Conservation (phyloP, 2,113 vertebrate species). For the Laterallus jamaicensis region DNA sequence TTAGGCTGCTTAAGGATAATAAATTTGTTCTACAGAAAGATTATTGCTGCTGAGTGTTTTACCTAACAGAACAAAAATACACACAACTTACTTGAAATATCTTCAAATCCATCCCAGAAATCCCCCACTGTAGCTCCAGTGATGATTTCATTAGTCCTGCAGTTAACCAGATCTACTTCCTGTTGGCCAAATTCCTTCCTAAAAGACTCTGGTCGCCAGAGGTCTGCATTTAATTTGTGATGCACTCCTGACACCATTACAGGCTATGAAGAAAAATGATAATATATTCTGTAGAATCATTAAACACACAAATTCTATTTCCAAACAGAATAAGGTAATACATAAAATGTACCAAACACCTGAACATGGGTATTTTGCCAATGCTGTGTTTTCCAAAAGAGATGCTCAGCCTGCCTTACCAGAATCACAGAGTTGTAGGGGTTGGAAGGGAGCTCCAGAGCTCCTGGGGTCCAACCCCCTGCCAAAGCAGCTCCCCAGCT, state of each 20-base stretch:
- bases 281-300: background rate
- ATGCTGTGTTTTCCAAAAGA: background rate
- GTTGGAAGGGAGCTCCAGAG: no score
- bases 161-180: slow-evolving; percentile 82
- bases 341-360: accelerated
- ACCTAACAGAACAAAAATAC: background rate
- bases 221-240: slow-evolving; percentile 77
- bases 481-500: no score
- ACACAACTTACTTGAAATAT: slow-evolving; percentile 75
- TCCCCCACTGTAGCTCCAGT: slow-evolving; percentile 82
- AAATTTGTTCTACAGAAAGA: background rate
- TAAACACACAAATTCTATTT: background rate
- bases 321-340: background rate
- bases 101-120: slow-evolving; percentile 86
- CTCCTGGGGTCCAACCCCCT: no score
- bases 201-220: slow-evolving; percentile 82
- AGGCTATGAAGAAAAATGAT: slow-evolving; percentile 53
- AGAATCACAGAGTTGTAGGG: background rate
- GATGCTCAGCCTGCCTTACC: background rate
- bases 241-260: slow-evolving; percentile 85
- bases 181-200: slow-evolving; percentile 81
- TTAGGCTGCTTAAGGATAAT: background rate
- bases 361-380: background rate
- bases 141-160: slow-evolving; percentile 82
- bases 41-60: background rate